phyloP scores from a whole-genome alignment of 2,888 invertebrate species.

The Xestia c-nigrum region DNA sequence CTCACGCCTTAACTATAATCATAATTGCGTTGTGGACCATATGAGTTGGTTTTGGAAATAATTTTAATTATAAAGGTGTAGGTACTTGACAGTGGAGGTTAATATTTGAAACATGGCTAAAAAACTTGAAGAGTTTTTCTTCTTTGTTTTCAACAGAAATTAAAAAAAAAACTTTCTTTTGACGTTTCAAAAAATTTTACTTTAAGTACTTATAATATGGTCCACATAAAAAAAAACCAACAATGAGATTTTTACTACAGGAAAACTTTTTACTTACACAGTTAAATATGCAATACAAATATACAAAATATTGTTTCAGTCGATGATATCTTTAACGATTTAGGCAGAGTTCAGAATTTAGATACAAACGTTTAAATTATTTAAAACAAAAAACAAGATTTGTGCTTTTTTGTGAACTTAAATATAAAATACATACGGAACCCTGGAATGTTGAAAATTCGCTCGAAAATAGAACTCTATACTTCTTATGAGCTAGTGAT shows the following conservation, averaged over 20 bases:
- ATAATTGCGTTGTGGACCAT: slow-evolving; percentile 76
- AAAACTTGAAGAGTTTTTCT: slow-evolving; percentile 8
- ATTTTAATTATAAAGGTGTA: slow-evolving; percentile 38
- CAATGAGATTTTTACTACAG: slow-evolving; percentile 71
- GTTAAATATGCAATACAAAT: slow-evolving; percentile 78
- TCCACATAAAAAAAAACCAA: slow-evolving; percentile 73
- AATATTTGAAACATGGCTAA: slow-evolving; percentile 19
- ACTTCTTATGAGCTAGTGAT: slow-evolving; percentile 82
- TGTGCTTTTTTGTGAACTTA: slow-evolving; percentile 82
- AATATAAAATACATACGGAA: slow-evolving; percentile 75
- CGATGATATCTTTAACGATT: slow-evolving; percentile 75
- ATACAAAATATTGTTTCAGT: slow-evolving; percentile 85
- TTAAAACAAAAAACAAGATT: slow-evolving; percentile 66
- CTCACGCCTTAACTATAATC: slow-evolving; percentile 80
- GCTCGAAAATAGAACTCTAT: slow-evolving; percentile 80
- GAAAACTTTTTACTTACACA: slow-evolving; percentile 70
- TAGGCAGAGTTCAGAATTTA: slow-evolving; percentile 74
- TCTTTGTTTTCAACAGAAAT: slow-evolving; percentile 11
- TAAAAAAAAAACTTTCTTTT: not conserved
- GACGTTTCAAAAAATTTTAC: slow-evolving; percentile 23
- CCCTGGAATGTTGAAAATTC: slow-evolving; percentile 89
- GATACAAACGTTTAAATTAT: slow-evolving; percentile 48
- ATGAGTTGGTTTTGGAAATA: slow-evolving; percentile 35
- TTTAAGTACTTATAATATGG: slow-evolving; percentile 63
- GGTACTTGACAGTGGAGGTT: slow-evolving; percentile 23